phyloP scores from a whole-genome alignment of 2,113 vertebrate species.

The Cynopterus brachyotis region DNA sequence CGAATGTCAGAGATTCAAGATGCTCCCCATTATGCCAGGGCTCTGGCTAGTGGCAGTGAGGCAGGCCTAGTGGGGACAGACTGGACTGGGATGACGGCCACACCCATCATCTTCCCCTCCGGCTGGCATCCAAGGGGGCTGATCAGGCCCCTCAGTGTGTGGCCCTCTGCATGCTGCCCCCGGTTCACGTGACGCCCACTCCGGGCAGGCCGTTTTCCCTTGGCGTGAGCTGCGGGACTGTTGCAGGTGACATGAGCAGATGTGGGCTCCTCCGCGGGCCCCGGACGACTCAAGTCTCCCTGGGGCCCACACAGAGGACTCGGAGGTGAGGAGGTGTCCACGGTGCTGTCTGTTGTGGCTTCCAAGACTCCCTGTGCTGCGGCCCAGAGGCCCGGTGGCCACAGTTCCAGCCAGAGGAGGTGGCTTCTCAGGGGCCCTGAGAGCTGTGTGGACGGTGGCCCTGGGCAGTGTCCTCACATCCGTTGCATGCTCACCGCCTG shows the following conservation, averaged over 20 bases:
- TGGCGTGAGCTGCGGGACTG: neutral
- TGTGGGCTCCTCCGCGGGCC: neutral
- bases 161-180: neutral
- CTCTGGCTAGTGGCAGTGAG: neutral
- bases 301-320: neutral
- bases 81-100: neutral
- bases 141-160: fast-evolving
- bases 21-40: neutral
- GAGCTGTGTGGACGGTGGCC: neutral
- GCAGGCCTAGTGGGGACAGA: neutral
- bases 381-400: neutral
- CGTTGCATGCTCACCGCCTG: too few relatives aligned
- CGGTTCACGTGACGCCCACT: neutral
- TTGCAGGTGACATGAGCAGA: neutral
- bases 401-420: neutral
- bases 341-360: neutral
- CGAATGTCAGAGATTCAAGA: neutral
- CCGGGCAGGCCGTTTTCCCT: too few relatives aligned
- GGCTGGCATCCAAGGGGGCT: neutral
- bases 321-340: neutral
- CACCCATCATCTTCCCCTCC: too few relatives aligned
- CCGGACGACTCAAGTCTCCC: neutral
- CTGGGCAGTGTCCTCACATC: too few relatives aligned
- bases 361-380: neutral
- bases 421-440: neutral